Evolutionary conservation across 2,888 invertebrate species (phyloP).

Genomic region (Hermaeophaga mercurialis): DNA sequence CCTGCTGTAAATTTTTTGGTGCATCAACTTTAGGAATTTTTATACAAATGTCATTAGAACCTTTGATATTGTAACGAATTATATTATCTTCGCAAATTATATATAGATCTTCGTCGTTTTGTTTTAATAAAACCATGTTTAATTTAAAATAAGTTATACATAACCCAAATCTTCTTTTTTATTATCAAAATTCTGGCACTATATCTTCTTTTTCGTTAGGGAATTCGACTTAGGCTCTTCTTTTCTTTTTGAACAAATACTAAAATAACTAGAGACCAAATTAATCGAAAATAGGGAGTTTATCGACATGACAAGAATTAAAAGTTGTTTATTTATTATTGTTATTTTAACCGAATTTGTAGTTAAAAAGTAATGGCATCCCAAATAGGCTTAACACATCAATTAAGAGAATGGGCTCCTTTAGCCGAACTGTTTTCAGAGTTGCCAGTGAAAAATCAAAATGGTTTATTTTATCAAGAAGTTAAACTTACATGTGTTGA

Average conservation of each 20-base stretch:
- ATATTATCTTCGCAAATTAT: constrained; percentile 32
- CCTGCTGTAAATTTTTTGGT: constrained; percentile 37
- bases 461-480: constrained; percentile 76
- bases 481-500: constrained; percentile 81
- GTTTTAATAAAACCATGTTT: constrained; percentile 36
- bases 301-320: background rate
- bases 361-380: constrained; percentile 21
- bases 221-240: no score
- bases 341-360: background rate
- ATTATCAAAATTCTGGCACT: no score
- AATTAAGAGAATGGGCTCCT: constrained; percentile 79
- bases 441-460: constrained; percentile 76
- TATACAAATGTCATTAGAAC: constrained; percentile 16
- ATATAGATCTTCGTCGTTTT: constrained; percentile 26
- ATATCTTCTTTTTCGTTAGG: no score
- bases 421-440: constrained; percentile 74
- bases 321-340: constrained; percentile 9
- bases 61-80: constrained; percentile 29
- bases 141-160: background rate
- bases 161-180: constrained; percentile 1
- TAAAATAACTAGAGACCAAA: no score
- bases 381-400: constrained; percentile 17
- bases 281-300: no score
- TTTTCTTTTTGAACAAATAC: no score
- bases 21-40: constrained; percentile 35